Conservation (phyloP, 2,797 vertebrate genomes). For the Poecile montanus region DNA sequence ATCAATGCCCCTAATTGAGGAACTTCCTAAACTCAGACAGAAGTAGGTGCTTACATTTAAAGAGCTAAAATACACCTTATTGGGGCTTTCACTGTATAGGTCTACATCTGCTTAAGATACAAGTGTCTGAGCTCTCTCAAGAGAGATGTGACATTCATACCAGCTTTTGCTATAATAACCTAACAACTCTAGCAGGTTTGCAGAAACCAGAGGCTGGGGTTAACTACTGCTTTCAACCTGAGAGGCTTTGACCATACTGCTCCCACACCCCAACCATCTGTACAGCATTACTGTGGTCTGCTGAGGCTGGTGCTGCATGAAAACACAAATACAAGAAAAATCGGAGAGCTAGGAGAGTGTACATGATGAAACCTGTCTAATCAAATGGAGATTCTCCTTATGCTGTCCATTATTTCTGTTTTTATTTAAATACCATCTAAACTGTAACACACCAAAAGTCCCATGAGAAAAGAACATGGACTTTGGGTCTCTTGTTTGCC, state of each 20-base stretch:
- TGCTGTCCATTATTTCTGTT: not conserved
- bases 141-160: not conserved
- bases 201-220: not conserved
- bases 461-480: not conserved
- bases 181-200: not conserved
- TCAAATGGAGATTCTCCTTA: not conserved
- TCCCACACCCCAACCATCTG: not conserved
- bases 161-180: not conserved
- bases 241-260: not conserved
- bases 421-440: not conserved
- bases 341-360: not conserved
- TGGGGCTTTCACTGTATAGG: not conserved
- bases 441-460: not conserved
- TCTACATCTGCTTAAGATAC: not conserved
- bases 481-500: not conserved
- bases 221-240: not conserved
- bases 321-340: not conserved
- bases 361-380: not conserved
- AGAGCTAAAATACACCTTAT: not conserved
- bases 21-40: not conserved
- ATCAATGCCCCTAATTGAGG: rapidly evolving
- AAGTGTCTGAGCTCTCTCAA: not conserved
- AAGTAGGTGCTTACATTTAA: not conserved
- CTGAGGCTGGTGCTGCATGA: not conserved
- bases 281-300: not conserved